Base-by-base conservation (phyloP, 2,113 vertebrate species). In the Pteruthius melanotis region DNA sequence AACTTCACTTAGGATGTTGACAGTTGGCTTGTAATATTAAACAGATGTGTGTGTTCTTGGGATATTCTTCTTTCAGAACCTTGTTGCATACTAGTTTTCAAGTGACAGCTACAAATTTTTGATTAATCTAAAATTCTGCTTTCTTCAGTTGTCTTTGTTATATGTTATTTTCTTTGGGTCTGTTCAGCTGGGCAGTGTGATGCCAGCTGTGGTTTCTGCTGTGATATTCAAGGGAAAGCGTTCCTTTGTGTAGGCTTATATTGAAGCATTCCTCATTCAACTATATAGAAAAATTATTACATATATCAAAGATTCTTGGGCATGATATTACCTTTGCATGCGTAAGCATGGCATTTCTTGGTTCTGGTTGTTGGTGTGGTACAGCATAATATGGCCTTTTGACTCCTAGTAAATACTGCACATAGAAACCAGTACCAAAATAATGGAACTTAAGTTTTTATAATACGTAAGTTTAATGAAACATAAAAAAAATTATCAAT, bases 1-100 rank as follows among this genome's bases (percentile, higher is more conserved):
- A 99, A 98, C 98, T 98, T 98, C 98, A 99, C 98, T 98, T 99
- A 98, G 98, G 98, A 99, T 98, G 98, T 99, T 99, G 99, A 99
- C 98, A 98, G 98, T 99, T 98, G 98, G 98, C 97, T 98, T 98
- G 97, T 99, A 99, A 99, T 99, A 98, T 98, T 98, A 98, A 99
- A 98, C 99, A 99, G 98, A 99, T 99, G 99, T 99, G 98, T 97
- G 53, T 98, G 98, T 98, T 99, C 98, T 98, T 97, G 98, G 96
- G 98, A 97, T 98, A 98, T 74, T 98, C 98, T 97, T 98, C 97
- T 98, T 98, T 98, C 96, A 97, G 96, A 97, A 96, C 93, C 92
- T 97, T 94, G 95, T 98, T 97, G 92, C 94, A 92, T 98, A 97
- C 97, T 91, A 95, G 24, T 97, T 97, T 91, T 93, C 82, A 96